These are phyloP conservation scores for Pristiophorus japonicus DNA, from an alignment of 2,113 vertebrate genomes.

Conservation along the genomic window DNA sequence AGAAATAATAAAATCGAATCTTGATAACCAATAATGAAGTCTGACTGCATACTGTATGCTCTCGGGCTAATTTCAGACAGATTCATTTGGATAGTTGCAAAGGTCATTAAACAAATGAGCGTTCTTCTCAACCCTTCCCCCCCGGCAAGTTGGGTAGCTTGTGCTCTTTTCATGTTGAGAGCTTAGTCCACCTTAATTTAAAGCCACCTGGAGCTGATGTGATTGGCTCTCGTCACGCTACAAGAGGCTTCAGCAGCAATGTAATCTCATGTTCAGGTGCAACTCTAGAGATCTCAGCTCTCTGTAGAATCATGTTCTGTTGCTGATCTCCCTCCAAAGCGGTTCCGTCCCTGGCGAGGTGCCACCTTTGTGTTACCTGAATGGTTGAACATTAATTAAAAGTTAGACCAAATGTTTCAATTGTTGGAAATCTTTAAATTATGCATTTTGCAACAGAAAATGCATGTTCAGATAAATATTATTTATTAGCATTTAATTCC, in stretches of 20 bases:
- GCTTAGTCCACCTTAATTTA: not conserved
- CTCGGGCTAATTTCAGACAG: not conserved
- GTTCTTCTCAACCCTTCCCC: not conserved
- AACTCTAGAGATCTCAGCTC: not conserved
- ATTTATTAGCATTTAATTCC: not conserved
- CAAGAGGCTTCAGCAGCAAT: not conserved
- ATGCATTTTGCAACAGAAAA: not conserved
- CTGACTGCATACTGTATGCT: not conserved
- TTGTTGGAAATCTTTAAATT: not conserved
- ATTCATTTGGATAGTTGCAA: not conserved
- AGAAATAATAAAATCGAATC: not conserved
- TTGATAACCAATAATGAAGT: not conserved
- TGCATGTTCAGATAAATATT: not conserved
- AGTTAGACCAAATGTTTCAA: not conserved
- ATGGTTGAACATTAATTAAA: not conserved
- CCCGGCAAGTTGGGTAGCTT: not conserved
- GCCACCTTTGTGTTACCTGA: not conserved
- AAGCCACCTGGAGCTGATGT: not conserved
- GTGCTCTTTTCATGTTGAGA: not conserved
- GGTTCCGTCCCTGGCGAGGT: not conserved
- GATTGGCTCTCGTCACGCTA: not conserved
- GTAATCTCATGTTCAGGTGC: not conserved
- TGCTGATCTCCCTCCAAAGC: not conserved
- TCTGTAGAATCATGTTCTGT: not conserved
- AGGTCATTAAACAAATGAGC: not conserved